phyloP scores from a whole-genome alignment of 35 echinoderm and acorn worm genomes.

The Apostichopus japonicus region DNA sequence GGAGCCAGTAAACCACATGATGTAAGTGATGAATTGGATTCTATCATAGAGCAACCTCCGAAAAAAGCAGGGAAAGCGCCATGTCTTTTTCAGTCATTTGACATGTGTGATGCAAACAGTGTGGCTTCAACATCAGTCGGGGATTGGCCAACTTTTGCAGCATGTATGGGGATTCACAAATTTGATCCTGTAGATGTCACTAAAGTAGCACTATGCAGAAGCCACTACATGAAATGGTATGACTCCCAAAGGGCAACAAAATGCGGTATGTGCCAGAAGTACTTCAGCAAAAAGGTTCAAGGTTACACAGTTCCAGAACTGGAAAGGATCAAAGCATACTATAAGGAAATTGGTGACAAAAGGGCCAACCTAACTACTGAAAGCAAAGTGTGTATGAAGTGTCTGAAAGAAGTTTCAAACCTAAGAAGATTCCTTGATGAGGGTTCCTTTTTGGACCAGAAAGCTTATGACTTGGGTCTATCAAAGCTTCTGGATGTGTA shows the following conservation, averaged over 20 bases:
- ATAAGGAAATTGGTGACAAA: background rate
- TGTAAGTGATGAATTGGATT: too few relatives aligned
- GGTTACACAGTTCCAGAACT: background rate
- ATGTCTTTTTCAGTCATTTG: background rate
- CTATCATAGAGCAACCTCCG: background rate
- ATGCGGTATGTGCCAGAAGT: background rate
- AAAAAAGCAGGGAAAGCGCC: background rate
- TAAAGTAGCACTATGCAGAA: background rate
- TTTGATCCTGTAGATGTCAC: background rate
- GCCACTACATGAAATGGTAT: constrained; percentile 7
- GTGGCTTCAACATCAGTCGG: background rate
- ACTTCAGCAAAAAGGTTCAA: background rate
- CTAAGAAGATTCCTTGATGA: background rate
- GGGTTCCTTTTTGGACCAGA: background rate
- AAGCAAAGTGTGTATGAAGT: background rate
- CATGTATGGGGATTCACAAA: background rate
- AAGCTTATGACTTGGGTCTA: background rate
- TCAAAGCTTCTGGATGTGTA: background rate
- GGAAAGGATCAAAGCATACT: background rate
- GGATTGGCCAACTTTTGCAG: background rate
- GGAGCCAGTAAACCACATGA: too few relatives aligned
- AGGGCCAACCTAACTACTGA: background rate
- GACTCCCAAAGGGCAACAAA: background rate
- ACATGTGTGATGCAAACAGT: background rate
- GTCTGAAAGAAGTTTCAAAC: background rate